phyloP scores from a whole-genome alignment of 1,140 invertebrate genomes.

The Drosophila aff. region DNA sequence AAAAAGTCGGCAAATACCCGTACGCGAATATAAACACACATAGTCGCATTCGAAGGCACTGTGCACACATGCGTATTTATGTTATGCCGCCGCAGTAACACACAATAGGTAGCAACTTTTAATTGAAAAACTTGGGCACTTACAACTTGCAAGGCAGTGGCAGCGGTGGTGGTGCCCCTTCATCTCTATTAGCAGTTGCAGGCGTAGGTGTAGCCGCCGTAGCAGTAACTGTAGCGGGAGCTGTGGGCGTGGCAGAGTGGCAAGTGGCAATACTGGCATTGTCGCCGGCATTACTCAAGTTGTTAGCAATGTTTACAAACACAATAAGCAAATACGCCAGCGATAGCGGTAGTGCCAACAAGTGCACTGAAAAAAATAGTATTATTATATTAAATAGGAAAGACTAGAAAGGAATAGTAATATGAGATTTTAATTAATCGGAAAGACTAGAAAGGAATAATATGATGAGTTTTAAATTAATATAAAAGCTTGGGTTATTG shows the following conservation, averaged over 20 bases:
- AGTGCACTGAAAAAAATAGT: slow-evolving; percentile 12
- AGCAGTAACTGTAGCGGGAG: slow-evolving; percentile 28
- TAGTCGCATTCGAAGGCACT: slow-evolving; percentile 6
- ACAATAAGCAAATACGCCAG: slow-evolving; percentile 77
- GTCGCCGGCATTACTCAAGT: slow-evolving; percentile 82
- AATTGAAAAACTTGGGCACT: slow-evolving; percentile 83
- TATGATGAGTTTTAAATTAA: too few relatives aligned
- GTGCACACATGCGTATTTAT: slow-evolving; percentile 77
- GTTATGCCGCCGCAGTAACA: slow-evolving; percentile 75
- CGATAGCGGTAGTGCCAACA: slow-evolving; percentile 26
- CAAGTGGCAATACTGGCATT: slow-evolving; percentile 63
- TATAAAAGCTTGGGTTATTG: not conserved
- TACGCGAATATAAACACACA: slow-evolving; percentile 27
- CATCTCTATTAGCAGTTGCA: slow-evolving; percentile 66
- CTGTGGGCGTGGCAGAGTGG: slow-evolving; percentile 27
- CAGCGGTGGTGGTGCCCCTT: not conserved
- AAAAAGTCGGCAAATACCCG: slow-evolving; percentile 49
- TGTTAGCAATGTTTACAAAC: slow-evolving; percentile 83
- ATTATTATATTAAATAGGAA: too few relatives aligned
- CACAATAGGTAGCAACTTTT: slow-evolving; percentile 83
- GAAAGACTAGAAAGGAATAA: not conserved
- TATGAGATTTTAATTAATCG: too few relatives aligned
- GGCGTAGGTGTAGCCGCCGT: slow-evolving; percentile 12
- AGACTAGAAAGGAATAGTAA: not conserved
- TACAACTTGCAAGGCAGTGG: slow-evolving; percentile 71